phyloP scores from a whole-genome alignment of 1,140 invertebrate species.

The Lasioglossum baleicum region DNA sequence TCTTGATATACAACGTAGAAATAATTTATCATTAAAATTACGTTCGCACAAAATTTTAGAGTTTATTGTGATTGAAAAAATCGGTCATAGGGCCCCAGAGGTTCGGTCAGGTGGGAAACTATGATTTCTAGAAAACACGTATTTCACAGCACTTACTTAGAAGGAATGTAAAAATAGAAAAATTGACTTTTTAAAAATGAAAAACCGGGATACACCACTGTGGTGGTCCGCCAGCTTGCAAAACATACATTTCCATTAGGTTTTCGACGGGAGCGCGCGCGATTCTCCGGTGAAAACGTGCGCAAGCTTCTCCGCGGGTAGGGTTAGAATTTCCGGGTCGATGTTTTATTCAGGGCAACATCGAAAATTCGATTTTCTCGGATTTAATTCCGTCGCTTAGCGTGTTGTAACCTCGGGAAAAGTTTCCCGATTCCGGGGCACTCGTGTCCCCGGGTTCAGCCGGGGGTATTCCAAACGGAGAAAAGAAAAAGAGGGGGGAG shows the following conservation, averaged over 20 bases:
- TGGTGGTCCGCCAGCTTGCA: background rate
- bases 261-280: background rate
- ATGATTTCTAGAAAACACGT: no score
- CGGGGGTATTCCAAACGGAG: conserved; percentile 11
- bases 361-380: background rate
- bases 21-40: no score
- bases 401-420: background rate
- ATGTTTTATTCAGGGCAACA: background rate
- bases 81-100: no score
- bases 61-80: no score
- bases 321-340: background rate
- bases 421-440: background rate
- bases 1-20: no score
- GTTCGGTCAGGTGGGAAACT: no score
- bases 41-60: no score
- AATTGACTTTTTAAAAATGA: no score
- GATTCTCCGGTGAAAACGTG: background rate
- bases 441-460: background rate
- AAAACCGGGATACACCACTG: no score
- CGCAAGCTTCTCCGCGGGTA: background rate
- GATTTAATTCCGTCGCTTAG: conserved; percentile 16
- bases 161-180: no score
- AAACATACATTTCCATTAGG: conserved; percentile 18
- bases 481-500: conserved; percentile 4
- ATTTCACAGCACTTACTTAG: no score